Evolutionary conservation across 2,888 invertebrate species (phyloP), one percentile per base, ranked within the genome.

Genomic region (Philhelius pedissequus): DNA sequence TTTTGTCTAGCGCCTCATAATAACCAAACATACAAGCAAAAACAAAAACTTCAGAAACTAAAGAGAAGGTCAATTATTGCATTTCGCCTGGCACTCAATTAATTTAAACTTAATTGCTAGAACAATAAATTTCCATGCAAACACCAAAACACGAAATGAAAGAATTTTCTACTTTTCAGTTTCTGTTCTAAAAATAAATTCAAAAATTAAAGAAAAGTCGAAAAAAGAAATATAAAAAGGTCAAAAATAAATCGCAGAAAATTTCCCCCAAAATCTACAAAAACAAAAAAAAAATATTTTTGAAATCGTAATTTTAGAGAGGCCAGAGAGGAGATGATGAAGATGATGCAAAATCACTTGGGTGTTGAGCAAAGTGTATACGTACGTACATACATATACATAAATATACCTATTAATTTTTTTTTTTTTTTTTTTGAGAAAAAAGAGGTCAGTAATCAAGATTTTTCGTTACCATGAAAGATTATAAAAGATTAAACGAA

Each of bases 61-160:
- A 86, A 87, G 32, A 82, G 90, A 90, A 89, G 89, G 89, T 89
- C 90, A 88, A 89, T 89, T 90, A 89, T 89, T 90, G 89, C 88
- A 89, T 88, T 90, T 89, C 86, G 87, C 87, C 62, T 83, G 74
- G 58, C 83, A 79, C 79, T 79, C 66, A 83, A 83, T 83, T 83
- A 79, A 75, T 79, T 74, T 69, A 64, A 79, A 83, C 70, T 83
- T 79, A 79, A 83, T 83, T 83, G 70, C 74, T 70, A 58, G 20
- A 75, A 79, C 74, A 79, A 83, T 83, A 83, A 79, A 79, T 83
- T 83, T 83, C 54, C 79, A 45, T 64, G 35, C 68, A 74, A 73
- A 56, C 50, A 58, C 22, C 30, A 35, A 58, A 27, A 35, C n/a
- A 11, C 62, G 35, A 54, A 43, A 25, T 56, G 15, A 64, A 48